A percentile compares a stretch with the other conserved stretches of the same genome.
phyloP scores from a whole-genome alignment of 2,797 vertebrate genomes.

The Apodemus agrarius region DNA sequence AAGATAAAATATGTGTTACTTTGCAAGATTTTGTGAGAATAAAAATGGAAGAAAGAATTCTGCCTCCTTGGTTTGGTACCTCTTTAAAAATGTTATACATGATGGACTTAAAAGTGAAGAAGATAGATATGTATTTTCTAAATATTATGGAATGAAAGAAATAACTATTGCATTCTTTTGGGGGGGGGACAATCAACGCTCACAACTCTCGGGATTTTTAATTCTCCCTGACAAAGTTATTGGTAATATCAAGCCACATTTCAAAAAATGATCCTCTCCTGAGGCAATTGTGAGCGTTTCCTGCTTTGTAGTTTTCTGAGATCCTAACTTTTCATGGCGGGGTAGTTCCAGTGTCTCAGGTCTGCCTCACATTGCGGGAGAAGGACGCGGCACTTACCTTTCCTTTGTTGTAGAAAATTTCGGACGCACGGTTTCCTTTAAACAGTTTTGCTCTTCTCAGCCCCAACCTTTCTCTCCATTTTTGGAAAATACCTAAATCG shows the following conservation, averaged over 20 bases:
- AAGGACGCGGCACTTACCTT: slow-evolving; percentile 49
- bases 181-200: slow-evolving; percentile 43
- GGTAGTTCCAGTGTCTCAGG: slow-evolving; percentile 70
- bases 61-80: background rate
- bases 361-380: background rate
- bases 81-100: slow-evolving; percentile 40
- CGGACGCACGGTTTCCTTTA: slow-evolving; percentile 8
- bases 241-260: slow-evolving; percentile 54
- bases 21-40: slow-evolving; percentile 51
- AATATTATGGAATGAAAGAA: slow-evolving; percentile 68
- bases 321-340: slow-evolving; percentile 71
- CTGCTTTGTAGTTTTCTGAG: slow-evolving; percentile 49
- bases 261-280: slow-evolving; percentile 64
- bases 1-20: slow-evolving; percentile 36
- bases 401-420: slow-evolving; percentile 70
- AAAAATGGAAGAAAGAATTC: slow-evolving; percentile 21
- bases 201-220: slow-evolving; percentile 52
- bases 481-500: slow-evolving; percentile 25
- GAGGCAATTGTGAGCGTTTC: slow-evolving; percentile 27
- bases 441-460: slow-evolving; percentile 21
- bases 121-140: slow-evolving; percentile 75
- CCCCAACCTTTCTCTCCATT: slow-evolving; percentile 62
- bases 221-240: slow-evolving; percentile 68
- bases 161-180: slow-evolving; percentile 68
- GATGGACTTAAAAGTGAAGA: slow-evolving; percentile 73